These are phyloP conservation scores for Neodiprion fabricii DNA, from an alignment of 1,140 invertebrate species.

Conservation along the genomic window DNA sequence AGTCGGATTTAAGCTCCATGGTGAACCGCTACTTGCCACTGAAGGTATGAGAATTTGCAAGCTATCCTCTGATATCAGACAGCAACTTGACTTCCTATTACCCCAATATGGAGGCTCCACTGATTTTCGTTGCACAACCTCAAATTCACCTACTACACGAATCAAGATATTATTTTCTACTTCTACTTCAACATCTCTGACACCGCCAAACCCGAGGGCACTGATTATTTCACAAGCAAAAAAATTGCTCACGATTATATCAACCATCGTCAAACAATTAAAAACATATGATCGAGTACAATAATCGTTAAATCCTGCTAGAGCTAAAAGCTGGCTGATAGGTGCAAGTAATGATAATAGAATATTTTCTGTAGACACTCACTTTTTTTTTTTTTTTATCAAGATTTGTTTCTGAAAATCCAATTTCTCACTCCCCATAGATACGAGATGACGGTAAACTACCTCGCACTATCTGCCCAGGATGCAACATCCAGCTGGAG, in stretches of 20 bases:
- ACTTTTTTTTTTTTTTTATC: constrained; percentile 8
- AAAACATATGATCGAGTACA: background rate
- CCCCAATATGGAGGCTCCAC: constrained; percentile 44
- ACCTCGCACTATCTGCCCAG: constrained; percentile 75
- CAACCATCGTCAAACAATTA: background rate
- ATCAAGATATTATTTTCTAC: constrained; percentile 44
- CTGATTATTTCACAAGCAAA: background rate
- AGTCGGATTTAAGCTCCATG: constrained; percentile 67
- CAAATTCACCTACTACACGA: constrained; percentile 44
- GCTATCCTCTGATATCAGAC: constrained; percentile 46
- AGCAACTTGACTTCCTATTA: constrained; percentile 69
- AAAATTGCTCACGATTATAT: background rate
- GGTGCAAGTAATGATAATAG: too few species aligned
- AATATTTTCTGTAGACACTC: constrained; percentile 5
- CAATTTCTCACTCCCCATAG: constrained; percentile 48
- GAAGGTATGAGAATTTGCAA: constrained; percentile 64
- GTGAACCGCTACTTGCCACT: constrained; percentile 76
- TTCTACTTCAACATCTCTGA: background rate
- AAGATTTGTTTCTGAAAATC: background rate
- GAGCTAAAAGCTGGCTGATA: too few species aligned
- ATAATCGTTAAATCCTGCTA: too few species aligned
- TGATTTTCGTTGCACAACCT: constrained; percentile 47
- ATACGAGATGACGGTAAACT: constrained; percentile 72
- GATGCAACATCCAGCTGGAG: constrained; percentile 76
- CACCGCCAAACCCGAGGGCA: too few species aligned